Base-by-base conservation (phyloP, 2,888 invertebrate species). In the Pycnomerus fuliginosus region DNA sequence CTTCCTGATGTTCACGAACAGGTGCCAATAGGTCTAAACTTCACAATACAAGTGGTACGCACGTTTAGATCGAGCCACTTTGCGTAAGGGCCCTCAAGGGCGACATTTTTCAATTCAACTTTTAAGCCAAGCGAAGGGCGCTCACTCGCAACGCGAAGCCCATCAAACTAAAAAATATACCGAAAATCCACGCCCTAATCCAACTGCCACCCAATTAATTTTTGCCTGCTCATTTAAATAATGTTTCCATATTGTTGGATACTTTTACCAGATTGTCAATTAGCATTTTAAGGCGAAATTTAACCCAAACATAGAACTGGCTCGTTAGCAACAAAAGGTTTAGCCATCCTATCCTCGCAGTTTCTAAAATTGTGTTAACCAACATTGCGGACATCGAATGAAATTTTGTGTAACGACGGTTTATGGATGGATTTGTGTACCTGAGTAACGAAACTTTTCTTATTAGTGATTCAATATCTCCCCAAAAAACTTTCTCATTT, bases 91-190 rank as follows among this genome's bases (percentile, higher is more conserved):
- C 41, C 24, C 34, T 39, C 39, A 11, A 20, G 41, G 41, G 41
- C 29, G 41, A 30, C 35, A 41, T 41, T 41, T 41, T 34, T 41
- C 41, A 41, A 41, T 41, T 35, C 34, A 41, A 41, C 41, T 41
- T 41, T 32, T 34, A 29, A 34, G 25, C 32, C 31, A 30, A 39
- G 16, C 32, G 28, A 41, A 14, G 22, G 11, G 28, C 35, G 14
- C 14, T 41, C 41, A 30, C 17, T 34, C 34, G 41, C 22, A 28
- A 29, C 34, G 29, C 29, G 10, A 41, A n/a, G 34, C 16, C 12
- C 29, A 30, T 34, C 41, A 41, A 41, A 40, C 40, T 34, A 34
- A 16, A 35, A 34, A 41, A 27, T 2, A 27, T 7, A 27, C 24
- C 24, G 5, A n/a, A 23, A 11, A 23, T 2, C n/a, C 3, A 23